Base-by-base conservation (phyloP, 2,113 vertebrate genomes). In the Dryoscopus gambensis region DNA sequence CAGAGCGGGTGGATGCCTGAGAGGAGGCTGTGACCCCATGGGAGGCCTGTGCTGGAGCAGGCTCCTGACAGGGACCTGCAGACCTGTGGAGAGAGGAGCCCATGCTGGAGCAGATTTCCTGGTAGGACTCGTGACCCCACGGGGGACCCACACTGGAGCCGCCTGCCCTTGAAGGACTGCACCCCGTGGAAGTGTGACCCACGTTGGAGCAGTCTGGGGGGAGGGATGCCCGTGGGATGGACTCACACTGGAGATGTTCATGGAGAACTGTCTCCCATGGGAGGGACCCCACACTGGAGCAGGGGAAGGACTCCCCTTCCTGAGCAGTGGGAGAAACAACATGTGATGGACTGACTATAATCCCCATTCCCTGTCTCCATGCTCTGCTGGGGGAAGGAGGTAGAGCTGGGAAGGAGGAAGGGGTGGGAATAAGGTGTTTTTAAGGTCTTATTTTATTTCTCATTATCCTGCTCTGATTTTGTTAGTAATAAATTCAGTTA, bases 321-420 rank as follows among this genome's bases (percentile, higher is more conserved):
- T 21, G 11, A 23, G 69, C n/a, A 47, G 16, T 39, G 49, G 14
- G 68, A 73, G 28, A 47, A 74, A 64, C 17, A 83, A 13, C 27
- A 4, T 14, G 40, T 22, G 49, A 39, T 73, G 69, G 55, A 47
- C 40, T 22, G 40, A 46, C n/a, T 39, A 39, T 15, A 73, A 64
- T 13, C 18, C 37, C 28, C 49, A 15, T 33, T 55, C 59, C 47
- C 10, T 22, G 15, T 39, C 28, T 64, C 28, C 28, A 6, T 15
- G n/a, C 0, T 0, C n/a, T 56, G 28, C 50, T 64, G 19, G 18
- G 21, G 10, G 21, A 13, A 24, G 25, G 5, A 42, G 25, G 37
- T 25, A 11, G 21, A 31, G 25, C 39, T 44, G 25, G 33, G 13
- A 73, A 31, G 4, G 40, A 74, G 15, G 30, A 1, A 23, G 23